Evolutionary conservation across 2,797 vertebrate genomes (phyloP).

Genomic region (Neopelma chrysocephalum): DNA sequence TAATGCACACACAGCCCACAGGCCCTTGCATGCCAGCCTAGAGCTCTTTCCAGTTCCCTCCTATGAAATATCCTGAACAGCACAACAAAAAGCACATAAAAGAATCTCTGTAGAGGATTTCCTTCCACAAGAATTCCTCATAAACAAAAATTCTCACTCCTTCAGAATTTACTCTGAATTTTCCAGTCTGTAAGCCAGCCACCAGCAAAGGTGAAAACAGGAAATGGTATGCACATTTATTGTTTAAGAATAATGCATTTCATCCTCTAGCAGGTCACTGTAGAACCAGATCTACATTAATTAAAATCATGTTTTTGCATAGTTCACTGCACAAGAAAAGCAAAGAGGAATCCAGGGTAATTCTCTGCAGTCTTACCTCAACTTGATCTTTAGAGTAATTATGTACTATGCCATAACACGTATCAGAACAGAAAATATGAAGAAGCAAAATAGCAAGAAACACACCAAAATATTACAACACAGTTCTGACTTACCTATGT

Average conservation of each 20-base stretch:
- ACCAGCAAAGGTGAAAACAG: neutral
- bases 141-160: neutral
- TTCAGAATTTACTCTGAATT: neutral
- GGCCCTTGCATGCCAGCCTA: neutral
- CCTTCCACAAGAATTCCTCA: neutral
- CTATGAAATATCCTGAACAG: neutral
- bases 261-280: neutral
- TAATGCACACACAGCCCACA: neutral
- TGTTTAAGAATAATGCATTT: neutral
- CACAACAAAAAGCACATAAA: neutral
- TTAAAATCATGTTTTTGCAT: neutral
- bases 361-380: neutral
- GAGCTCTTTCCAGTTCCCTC: neutral
- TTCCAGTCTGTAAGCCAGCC: neutral
- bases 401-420: neutral
- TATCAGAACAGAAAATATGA: neutral
- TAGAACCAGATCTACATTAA: neutral
- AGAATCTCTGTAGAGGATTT: neutral
- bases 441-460: neutral
- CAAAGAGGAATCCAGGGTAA: neutral
- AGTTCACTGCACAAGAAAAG: neutral
- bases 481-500: conserved; percentile 85
- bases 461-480: neutral
- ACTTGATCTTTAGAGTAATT: neutral
- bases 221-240: neutral